Evolutionary conservation across 2,113 vertebrate genomes (phyloP).

Genomic region (Theropithecus gelada): DNA sequence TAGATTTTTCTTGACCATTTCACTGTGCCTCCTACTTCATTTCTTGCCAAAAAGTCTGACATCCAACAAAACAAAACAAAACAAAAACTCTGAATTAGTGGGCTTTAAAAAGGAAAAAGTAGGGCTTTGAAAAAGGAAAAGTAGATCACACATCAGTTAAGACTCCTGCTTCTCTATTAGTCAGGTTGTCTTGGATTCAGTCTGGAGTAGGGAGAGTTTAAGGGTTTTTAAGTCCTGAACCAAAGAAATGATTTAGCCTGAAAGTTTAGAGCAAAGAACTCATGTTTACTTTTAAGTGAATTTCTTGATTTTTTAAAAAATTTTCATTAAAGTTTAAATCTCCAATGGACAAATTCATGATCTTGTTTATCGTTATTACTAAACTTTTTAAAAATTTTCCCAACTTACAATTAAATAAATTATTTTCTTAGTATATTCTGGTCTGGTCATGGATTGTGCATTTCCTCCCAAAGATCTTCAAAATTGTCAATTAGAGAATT

Average conservation of each 20-base stretch:
- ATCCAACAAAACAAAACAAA: not conserved
- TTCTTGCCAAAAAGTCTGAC: not conserved
- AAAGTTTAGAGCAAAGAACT: not conserved
- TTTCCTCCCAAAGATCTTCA: conserved; percentile 21
- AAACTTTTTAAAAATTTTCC: conserved; percentile 34
- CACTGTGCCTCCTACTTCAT: not conserved
- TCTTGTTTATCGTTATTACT: conserved; percentile 19
- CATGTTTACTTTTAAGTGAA: not conserved
- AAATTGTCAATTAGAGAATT: not conserved
- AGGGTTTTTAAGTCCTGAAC: not conserved
- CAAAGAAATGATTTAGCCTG: conserved; percentile 20
- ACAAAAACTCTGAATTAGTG: not conserved
- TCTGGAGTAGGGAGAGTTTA: not conserved
- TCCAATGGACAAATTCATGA: not conserved
- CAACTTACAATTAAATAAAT: conserved; percentile 72
- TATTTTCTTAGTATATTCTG: conserved; percentile 75
- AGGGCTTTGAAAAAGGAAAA: not conserved
- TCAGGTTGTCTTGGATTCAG: not conserved
- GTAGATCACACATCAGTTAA: not conserved
- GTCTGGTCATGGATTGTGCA: conserved; percentile 53
- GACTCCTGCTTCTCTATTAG: not conserved
- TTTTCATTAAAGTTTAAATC: conserved; percentile 37
- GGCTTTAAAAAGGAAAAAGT: not conserved
- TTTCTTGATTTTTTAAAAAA: conserved; percentile 24
- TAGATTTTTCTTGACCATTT: not conserved